These are phyloP conservation scores for Eurypyga helias DNA, from an alignment of 2,113 vertebrate genomes.

Conservation along the genomic window DNA sequence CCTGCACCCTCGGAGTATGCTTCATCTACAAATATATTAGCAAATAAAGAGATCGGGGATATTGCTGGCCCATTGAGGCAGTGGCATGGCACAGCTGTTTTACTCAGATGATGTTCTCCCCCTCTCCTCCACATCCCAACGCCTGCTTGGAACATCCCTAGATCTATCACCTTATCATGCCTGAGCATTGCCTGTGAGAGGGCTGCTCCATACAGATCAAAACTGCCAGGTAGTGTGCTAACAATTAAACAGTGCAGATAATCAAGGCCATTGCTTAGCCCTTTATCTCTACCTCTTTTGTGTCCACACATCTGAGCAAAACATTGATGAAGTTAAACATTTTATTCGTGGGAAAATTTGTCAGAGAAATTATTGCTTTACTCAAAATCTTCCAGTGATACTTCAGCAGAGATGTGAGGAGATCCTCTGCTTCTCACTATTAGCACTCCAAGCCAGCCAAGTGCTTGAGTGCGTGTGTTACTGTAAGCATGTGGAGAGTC, in stretches of 20 bases:
- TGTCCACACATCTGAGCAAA: not conserved
- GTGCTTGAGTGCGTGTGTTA: accelerated
- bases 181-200: not conserved
- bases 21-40: not conserved
- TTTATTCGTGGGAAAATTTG: not conserved
- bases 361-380: not conserved
- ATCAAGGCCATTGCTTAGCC: not conserved
- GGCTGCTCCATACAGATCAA: not conserved
- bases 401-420: not conserved
- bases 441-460: not conserved
- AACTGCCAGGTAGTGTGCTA: not conserved
- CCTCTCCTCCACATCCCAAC: accelerated
- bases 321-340: not conserved
- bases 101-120: not conserved
- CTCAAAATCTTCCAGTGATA: not conserved
- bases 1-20: not conserved
- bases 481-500: not conserved
- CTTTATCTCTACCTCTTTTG: not conserved
- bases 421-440: not conserved
- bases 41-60: not conserved
- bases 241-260: not conserved
- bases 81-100: accelerated
- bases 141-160: not conserved
- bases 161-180: not conserved
- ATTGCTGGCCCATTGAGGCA: not conserved